Conservation (phyloP, 2,113 vertebrate species). For the Tonatia bakeri region DNA sequence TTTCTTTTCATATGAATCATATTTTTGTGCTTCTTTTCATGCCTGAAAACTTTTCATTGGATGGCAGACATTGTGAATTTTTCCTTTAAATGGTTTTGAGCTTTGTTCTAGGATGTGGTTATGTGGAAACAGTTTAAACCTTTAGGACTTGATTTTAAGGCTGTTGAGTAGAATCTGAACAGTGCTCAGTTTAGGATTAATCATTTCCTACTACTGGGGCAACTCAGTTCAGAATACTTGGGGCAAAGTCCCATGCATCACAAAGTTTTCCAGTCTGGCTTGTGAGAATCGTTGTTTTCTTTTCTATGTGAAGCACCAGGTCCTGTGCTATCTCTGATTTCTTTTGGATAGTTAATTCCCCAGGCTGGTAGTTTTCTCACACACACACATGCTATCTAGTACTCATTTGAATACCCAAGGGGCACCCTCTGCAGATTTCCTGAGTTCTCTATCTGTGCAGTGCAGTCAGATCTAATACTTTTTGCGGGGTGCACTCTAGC, state of each 20-base stretch:
- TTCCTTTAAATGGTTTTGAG: neutral
- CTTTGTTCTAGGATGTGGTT: neutral
- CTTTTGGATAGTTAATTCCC: neutral
- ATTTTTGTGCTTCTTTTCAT: neutral
- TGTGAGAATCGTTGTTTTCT: neutral
- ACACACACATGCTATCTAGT: too few species aligned
- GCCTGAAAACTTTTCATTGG: neutral
- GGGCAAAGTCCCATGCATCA: too few species aligned
- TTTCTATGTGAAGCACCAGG: too few species aligned
- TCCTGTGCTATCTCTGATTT: neutral
- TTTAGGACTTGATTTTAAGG: neutral
- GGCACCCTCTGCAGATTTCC: neutral
- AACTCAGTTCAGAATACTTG: neutral
- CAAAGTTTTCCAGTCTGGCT: neutral
- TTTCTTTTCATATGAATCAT: neutral
- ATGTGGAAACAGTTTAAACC: neutral
- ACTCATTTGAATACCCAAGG: too few species aligned
- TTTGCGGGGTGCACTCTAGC: neutral
- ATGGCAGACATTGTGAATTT: neutral
- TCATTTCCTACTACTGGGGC: too few species aligned
- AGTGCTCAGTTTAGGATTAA: neutral
- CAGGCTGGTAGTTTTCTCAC: neutral
- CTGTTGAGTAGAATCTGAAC: neutral
- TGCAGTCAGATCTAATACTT: neutral
- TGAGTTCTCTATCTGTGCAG: neutral